Base-by-base conservation (phyloP, 2,888 invertebrate genomes). In the Phania funesta region DNA sequence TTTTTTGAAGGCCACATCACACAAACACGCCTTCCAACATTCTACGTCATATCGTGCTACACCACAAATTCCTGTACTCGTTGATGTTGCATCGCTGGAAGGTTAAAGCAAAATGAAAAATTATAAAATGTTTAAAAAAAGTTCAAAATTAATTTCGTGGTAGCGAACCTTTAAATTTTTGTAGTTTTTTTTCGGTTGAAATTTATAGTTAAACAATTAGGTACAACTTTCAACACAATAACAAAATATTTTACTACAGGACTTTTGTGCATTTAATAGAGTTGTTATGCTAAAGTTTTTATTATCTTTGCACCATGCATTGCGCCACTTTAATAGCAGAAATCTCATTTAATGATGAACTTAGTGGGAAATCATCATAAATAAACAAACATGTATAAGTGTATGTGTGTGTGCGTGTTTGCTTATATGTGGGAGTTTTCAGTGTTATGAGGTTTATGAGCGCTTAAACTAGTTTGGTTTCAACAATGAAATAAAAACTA, bases 271-370 rank as follows among this genome's bases (percentile, higher is more conserved):
- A 20, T 50, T 50, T 11, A 65, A 62, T 67, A 38, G 26, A 73
- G 74, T 79, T 68, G 52, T 62, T 35, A 62, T 16, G 8, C 1
- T 13, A 46, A 62, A 68, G 18, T 35, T 35, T 62, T 46, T 18
- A 50, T 24, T 13, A n/a, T 38, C 16, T 6, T 9, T 18, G 26
- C 26, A 20, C n/a, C 71, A 16, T 20, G 9, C 48, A 52, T 26
- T 46, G 13, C 11, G 16, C 29, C 11, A 32, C 18, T 18, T 26
- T 20, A 16, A 26, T 26, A 20, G 1, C 5, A 38, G 44, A 52
- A 41, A 24, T 29, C 29, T 38, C 50, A 44, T 44, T 62, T 29
- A 41, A 73, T 73, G 32, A 52, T 22, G 44, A 22, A 8, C 8
- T 52, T 64, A 26, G 46, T 44, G 52, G 29, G 16, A 11, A 32